Evolutionary conservation across 2,113 vertebrate species (phyloP), one percentile per base, ranked within the genome.

Genomic region (Chamaetylas fuelleborni): DNA sequence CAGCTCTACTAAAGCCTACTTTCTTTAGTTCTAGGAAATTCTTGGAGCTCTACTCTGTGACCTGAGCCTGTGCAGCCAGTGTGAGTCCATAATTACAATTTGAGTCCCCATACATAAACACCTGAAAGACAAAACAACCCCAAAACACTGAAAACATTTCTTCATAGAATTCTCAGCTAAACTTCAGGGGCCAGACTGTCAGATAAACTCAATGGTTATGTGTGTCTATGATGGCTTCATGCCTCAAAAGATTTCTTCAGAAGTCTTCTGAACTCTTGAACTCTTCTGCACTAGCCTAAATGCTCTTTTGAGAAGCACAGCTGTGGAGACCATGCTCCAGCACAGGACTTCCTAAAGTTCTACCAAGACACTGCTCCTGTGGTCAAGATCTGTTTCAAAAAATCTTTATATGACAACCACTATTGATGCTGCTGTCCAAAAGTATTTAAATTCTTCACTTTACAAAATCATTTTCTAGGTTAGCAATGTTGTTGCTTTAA

Each of bases 21-120:
- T 66, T 14, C 29, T 92, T 76, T 9, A 56, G 19, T 17, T 51
- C 60, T 34, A 0, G 2, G 28, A 31, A 83, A 42, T 33, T 42
- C 29, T 34, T 3, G 34, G 29, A 81, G 48, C 18, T 40, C 43
- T 42, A 2, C 11, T 64, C 40, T 54, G 13, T 56, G 69, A 50
- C 17, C 23, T 26, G 31, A 81, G 9, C 26, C 38, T 53, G 31
- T 3, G 1, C 25, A 81, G 82, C 23, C 61, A 53, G 6, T 6
- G 5, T 4, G 29, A 81, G 48, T 17, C 84, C 28, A 1, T 7
- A 54, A 72, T 33, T 42, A 13, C 77, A 77, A 0, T 22, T 1
- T 60, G 43, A 73, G 23, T 47, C 33, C 28, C 2, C 4, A 14
- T 2, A 42, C 0, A 0, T 5, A 67, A 81, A 60, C 7, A 23